Evolutionary conservation across 2,888 invertebrate genomes (phyloP).

Genomic region (Syrphus vitripennis): DNA sequence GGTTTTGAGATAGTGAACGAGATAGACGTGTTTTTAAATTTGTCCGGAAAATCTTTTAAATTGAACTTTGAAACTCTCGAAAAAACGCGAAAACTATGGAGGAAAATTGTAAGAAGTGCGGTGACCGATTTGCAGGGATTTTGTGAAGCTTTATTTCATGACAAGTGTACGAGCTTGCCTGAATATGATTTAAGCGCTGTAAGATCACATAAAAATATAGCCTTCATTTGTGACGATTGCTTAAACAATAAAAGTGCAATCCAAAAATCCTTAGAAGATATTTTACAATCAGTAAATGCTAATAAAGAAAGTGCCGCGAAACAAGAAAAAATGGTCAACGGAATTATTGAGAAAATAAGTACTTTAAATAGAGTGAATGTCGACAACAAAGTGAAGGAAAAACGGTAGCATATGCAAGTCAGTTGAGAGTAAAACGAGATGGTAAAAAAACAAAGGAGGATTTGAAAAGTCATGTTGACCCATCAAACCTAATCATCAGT

Average conservation of each 20-base stretch:
- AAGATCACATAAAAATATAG: not conserved
- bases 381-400: not conserved
- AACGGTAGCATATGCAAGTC: not conserved
- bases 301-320: not conserved
- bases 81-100: not conserved
- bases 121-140: not conserved
- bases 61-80: too few species aligned
- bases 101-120: not conserved
- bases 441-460: not conserved
- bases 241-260: not conserved
- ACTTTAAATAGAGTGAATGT: not conserved
- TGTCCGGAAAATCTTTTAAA: not conserved
- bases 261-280: not conserved
- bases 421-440: not conserved
- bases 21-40: not conserved
- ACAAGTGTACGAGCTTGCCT: not conserved
- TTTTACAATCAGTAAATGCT: not conserved
- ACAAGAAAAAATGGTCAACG: not conserved
- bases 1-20: not conserved
- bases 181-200: not conserved
- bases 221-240: not conserved
- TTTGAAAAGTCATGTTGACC: not conserved
- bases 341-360: not conserved
- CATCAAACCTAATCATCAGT: not conserved
- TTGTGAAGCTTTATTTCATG: conserved; percentile 2